Conservation (phyloP, 2,888 invertebrate species). For the Ecliptopera silaceata region DNA sequence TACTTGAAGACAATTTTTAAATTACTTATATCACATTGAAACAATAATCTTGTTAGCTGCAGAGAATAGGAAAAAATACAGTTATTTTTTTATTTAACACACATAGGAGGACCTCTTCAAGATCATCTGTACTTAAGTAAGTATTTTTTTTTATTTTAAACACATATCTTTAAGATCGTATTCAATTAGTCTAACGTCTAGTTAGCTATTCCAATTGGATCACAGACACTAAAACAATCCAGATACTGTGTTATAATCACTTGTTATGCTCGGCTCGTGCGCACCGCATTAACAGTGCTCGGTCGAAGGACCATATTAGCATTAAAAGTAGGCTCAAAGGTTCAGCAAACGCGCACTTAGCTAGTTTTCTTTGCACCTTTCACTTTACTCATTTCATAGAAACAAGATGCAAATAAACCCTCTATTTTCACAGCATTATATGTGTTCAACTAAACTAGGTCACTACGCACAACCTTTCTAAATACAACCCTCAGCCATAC, state of each 20-base stretch:
- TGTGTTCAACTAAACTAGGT: constrained; percentile 50
- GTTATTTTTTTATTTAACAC: no score
- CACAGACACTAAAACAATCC: neutral
- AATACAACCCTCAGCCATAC: constrained; percentile 56
- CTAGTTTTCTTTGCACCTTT: constrained; percentile 15
- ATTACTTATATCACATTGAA: no score
- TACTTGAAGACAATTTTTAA: no score
- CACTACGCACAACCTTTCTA: constrained; percentile 54
- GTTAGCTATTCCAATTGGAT: neutral
- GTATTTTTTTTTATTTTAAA: no score
- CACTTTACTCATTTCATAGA: neutral
- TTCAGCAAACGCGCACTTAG: constrained; percentile 4
- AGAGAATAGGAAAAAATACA: no score
- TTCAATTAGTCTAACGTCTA: neutral
- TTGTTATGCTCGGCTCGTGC: constrained; percentile 38
- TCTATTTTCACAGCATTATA: neutral
- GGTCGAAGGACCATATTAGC: constrained; percentile 45
- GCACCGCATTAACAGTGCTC: constrained; percentile 38
- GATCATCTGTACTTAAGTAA: no score
- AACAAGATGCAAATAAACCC: neutral
- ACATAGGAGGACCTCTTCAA: no score
- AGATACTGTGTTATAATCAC: constrained; percentile 1
- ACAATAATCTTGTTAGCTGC: no score
- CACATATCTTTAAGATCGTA: neutral
- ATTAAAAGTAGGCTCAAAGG: constrained; percentile 36